Evolutionary conservation across 2,888 invertebrate species (phyloP), one percentile per base, ranked within the genome.

Genomic region (Sarcophaga carnaria): DNA sequence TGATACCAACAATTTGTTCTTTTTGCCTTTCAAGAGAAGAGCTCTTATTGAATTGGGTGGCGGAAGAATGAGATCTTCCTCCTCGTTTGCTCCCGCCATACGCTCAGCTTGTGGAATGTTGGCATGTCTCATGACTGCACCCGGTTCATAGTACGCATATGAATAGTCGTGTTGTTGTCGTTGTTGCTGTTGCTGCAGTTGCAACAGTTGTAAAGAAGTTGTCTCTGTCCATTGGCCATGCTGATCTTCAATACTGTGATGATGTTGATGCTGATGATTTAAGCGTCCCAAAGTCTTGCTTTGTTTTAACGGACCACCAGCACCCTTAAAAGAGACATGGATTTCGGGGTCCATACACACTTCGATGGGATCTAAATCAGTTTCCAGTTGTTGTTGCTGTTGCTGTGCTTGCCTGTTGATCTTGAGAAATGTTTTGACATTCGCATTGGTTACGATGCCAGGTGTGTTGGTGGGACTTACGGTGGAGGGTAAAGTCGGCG

Each of bases 31-130:
- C 62, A 92, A 92, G 27, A 94, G 89, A 37, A 93, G 91, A 4
- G 93, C 93, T 66, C 93, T 90, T 83, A 93, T 93, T 14, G 93
- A 92, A 88, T 92, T 93, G 72, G 92, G 94, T 71, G 94, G 92
- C 81, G 93, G 93, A 25, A 92, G 92, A 3, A 85, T 83, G 25
- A 82, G 66, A 45, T 88, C 88, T n/a, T 87, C 86, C 25, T 86
- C 85, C 3, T 88, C 88, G 11, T 86, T 84, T 54, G 85, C 83
- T 3, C 85, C 88, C 3, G 86, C 67, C 25, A 84, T 63, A 62
- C 85, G 71, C 78, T 89, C 89, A 2, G 84, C 83, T 93, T 95
- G 95, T 60, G 96, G 96, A 91, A 96, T 95, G 90, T 96, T 95
- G 81, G 25, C 3, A 25, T 25, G 25, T 25, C 1, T 25, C 25